phyloP scores from a whole-genome alignment of 2,888 invertebrate species.

The Scaptomyza flava region DNA sequence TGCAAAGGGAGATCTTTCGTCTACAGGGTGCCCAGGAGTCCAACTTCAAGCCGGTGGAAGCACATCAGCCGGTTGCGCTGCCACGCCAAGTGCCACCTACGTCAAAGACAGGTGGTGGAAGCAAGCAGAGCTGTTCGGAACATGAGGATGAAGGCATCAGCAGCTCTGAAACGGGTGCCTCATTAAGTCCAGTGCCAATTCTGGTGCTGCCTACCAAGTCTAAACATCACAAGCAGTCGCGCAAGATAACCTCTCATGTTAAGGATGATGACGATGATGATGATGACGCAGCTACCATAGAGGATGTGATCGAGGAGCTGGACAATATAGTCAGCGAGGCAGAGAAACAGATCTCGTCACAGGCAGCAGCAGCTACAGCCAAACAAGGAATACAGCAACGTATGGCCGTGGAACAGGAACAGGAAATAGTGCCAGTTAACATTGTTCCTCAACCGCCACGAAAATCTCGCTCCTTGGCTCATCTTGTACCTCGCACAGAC shows the following conservation, averaged over 20 bases:
- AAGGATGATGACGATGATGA: slow-evolving; percentile 41
- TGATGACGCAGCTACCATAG: slow-evolving; percentile 91
- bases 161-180: slow-evolving; percentile 90
- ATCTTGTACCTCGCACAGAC: slow-evolving; percentile 87
- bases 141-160: slow-evolving; percentile 95
- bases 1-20: slow-evolving; percentile 89
- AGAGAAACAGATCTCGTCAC: slow-evolving; percentile 87
- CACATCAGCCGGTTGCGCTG: slow-evolving; percentile 80
- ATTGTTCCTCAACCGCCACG: slow-evolving; percentile 93
- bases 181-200: slow-evolving; percentile 89
- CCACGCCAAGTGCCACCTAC: slow-evolving; percentile 83
- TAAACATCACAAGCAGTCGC: slow-evolving; percentile 70
- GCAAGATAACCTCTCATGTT: slow-evolving; percentile 26
- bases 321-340: slow-evolving; percentile 94
- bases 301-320: slow-evolving; percentile 94
- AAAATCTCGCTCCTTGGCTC: slow-evolving; percentile 89
- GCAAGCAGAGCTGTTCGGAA: slow-evolving; percentile 88
- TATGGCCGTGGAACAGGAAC: slow-evolving; percentile 83
- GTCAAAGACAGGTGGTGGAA: slow-evolving; percentile 51
- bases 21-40: slow-evolving; percentile 84
- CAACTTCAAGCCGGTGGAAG: slow-evolving; percentile 82
- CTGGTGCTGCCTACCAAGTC: slow-evolving; percentile 80
- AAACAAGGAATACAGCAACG: slow-evolving; percentile 69
- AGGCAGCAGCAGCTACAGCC: slow-evolving; percentile 17
- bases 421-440: slow-evolving; percentile 91